A percentile compares a stretch with the other conserved stretches of the same genome.
Conservation (phyloP, 2,888 invertebrate species). For the Rotaria sp. region DNA sequence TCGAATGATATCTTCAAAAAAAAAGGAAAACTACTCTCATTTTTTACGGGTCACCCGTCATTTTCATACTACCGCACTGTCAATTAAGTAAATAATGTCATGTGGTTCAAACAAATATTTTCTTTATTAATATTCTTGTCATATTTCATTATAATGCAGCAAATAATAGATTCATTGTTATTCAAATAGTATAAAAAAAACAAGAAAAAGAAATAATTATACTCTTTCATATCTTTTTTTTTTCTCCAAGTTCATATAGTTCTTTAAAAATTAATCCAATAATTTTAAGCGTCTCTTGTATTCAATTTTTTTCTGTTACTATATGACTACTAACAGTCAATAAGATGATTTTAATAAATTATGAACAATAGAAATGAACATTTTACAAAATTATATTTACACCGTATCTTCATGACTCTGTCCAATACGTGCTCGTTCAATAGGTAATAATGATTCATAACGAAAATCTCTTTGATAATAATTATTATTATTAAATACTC, state of each 20-base stretch:
- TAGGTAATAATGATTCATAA: background rate
- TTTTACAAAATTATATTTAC: background rate
- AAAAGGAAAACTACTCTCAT: too few relatives aligned
- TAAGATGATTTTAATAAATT: background rate
- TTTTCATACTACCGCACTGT: background rate
- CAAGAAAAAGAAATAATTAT: too few relatives aligned
- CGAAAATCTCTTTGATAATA: background rate
- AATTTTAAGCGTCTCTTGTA: too few relatives aligned
- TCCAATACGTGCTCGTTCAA: background rate
- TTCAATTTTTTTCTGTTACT: background rate
- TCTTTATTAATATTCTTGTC: background rate
- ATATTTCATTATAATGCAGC: background rate
- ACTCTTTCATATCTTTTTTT: too few relatives aligned
- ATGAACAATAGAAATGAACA: background rate
- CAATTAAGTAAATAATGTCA: background rate
- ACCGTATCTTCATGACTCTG: background rate
- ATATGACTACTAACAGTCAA: background rate
- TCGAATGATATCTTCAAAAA: too few relatives aligned
- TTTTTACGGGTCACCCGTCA: too few relatives aligned
- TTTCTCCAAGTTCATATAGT: too few relatives aligned
- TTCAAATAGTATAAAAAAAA: too few relatives aligned
- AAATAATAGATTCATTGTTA: too few relatives aligned
- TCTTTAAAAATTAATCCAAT: too few relatives aligned
- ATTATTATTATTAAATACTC: background rate
- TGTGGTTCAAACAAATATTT: too few relatives aligned